phyloP scores from a whole-genome alignment of 92 coral and sea anemone species.

The Epizoanthus rinbou region DNA sequence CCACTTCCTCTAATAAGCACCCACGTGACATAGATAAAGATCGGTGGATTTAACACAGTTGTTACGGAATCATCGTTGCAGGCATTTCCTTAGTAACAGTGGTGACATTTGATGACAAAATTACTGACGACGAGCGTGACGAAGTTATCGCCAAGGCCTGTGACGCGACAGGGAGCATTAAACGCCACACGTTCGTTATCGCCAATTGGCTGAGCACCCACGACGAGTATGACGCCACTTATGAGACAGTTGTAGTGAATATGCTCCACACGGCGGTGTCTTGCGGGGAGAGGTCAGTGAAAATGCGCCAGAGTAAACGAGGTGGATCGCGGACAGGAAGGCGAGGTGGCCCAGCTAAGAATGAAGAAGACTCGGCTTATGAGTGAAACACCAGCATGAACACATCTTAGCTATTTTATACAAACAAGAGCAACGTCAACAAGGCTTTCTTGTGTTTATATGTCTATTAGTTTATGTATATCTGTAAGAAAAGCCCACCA shows the following conservation, averaged over 20 bases:
- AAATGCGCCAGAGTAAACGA: constrained; percentile 63
- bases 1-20: too few species aligned
- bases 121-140: constrained; percentile 9
- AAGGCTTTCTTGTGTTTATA: too few species aligned
- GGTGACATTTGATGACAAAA: constrained; percentile 63
- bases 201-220: constrained; percentile 66
- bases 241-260: constrained; percentile 45
- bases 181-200: constrained; percentile 52
- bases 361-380: not conserved
- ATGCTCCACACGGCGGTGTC: constrained; percentile 70
- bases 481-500: too few species aligned
- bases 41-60: too few species aligned
- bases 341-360: not conserved
- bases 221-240: constrained; percentile 46
- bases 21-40: too few species aligned
- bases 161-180: constrained; percentile 65
- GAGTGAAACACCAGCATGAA: not conserved
- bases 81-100: constrained; percentile 74
- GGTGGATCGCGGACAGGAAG: not conserved
- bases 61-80: not conserved
- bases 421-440: too few species aligned
- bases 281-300: constrained; percentile 76
- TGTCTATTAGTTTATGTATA: too few species aligned
- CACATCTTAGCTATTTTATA: not conserved
- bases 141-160: constrained; percentile 55